These are phyloP conservation scores for Cladopsammia gracilis DNA, from an alignment of 64 coral and sea anemone genomes.

Conservation along the genomic window DNA sequence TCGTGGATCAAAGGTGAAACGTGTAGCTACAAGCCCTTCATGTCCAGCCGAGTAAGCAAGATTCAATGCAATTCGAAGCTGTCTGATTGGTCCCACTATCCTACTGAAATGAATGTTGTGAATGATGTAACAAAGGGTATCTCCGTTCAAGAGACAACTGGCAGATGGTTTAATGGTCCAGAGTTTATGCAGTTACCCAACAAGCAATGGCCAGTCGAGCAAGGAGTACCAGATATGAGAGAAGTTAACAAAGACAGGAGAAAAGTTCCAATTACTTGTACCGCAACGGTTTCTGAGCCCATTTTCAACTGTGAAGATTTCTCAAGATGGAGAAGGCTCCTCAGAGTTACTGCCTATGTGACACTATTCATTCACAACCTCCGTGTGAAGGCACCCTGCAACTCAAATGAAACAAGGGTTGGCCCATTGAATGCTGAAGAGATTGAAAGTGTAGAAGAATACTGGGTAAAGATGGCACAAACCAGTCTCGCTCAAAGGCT, in stretches of 20 bases:
- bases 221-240: no score
- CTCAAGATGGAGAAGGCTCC: constrained; percentile 64
- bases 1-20: constrained; percentile 38
- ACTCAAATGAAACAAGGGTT: no score
- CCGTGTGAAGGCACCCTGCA: neutral
- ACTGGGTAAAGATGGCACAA: no score
- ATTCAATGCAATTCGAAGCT: constrained; percentile 43
- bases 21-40: constrained; percentile 31
- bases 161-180: constrained; percentile 56
- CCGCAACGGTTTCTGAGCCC: neutral
- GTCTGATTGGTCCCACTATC: constrained; percentile 34
- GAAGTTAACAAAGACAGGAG: no score
- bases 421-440: no score
- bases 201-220: constrained; percentile 14
- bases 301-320: constrained; percentile 45
- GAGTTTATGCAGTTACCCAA: constrained; percentile 38
- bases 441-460: no score
- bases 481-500: no score
- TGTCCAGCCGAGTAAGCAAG: constrained; percentile 25
- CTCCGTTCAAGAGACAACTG: constrained; percentile 20
- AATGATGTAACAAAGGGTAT: constrained; percentile 61
- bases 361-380: constrained; percentile 55
- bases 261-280: no score
- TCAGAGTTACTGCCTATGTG: constrained; percentile 70
- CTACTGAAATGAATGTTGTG: constrained; percentile 33